phyloP scores from a whole-genome alignment of 2,797 vertebrate genomes.

The Helostoma temminkii region DNA sequence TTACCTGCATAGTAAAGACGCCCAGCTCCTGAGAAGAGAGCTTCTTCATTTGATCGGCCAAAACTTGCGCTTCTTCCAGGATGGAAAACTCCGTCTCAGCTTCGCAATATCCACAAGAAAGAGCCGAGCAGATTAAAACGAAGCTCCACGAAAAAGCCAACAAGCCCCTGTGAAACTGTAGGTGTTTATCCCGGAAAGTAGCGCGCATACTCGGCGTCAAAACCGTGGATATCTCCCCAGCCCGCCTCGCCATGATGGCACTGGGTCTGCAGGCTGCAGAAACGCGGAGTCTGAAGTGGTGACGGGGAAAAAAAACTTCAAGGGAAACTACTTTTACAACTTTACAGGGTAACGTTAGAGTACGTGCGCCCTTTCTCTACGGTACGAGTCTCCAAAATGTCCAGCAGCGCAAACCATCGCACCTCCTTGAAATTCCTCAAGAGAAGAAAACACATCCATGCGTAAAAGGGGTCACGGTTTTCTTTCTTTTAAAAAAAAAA shows the following conservation, averaged over 20 bases:
- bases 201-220: conserved; percentile 60
- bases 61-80: conserved; percentile 93
- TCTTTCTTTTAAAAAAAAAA: neutral
- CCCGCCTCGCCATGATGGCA: conserved; percentile 86
- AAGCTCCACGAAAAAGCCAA: conserved; percentile 76
- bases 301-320: conserved; percentile 69
- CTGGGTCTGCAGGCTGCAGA: conserved; percentile 49
- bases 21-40: conserved; percentile 94
- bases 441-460: conserved; percentile 58
- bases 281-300: conserved; percentile 57
- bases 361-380: conserved; percentile 49
- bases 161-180: conserved; percentile 42
- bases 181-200: conserved; percentile 61
- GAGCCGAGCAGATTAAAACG: conserved; percentile 77
- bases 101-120: conserved; percentile 84
- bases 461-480: conserved; percentile 16
- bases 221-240: conserved; percentile 63
- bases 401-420: conserved; percentile 53
- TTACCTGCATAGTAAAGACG: conserved; percentile 97
- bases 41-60: conserved; percentile 93
- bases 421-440: conserved; percentile 39
- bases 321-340: conserved; percentile 82
- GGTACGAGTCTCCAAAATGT: conserved; percentile 38
- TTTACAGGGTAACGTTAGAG: conserved; percentile 70
- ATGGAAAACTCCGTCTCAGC: conserved; percentile 93